phyloP scores from a whole-genome alignment of 1,140 invertebrate species.

The Zaprionus davidi region DNA sequence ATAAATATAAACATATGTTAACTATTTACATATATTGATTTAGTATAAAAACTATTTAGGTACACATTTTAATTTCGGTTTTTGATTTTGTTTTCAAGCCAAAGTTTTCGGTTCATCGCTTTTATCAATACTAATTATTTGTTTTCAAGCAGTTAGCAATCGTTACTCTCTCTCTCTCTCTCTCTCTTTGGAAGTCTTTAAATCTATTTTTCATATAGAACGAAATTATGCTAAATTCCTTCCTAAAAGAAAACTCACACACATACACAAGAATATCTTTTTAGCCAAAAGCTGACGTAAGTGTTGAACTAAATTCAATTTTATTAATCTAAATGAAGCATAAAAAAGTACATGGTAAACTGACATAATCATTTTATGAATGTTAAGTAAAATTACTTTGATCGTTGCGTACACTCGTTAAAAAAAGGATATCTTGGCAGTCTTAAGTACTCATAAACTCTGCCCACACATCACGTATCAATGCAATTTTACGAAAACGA shows the following conservation, averaged over 20 bases:
- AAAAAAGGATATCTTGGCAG: conserved; percentile 14
- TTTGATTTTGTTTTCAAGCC: conserved; percentile 16
- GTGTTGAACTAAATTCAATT: conserved; percentile 80
- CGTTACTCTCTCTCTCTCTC: conserved; percentile 46
- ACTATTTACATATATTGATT: conserved; percentile 34
- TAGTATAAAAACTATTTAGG: conserved; percentile 44
- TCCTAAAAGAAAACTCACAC: conserved; percentile 44
- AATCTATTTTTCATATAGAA: conserved; percentile 78
- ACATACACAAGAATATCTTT: conserved; percentile 50
- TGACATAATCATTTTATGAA: conserved; percentile 52
- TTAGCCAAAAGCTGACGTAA: conserved; percentile 75
- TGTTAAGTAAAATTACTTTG: conserved; percentile 74
- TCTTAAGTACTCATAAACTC: not conserved
- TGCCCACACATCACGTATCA: conserved; percentile 40
- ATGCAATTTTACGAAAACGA: conserved; percentile 67
- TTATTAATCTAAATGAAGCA: conserved; percentile 65
- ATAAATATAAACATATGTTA: conserved; percentile 36
- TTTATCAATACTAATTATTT: conserved; percentile 60
- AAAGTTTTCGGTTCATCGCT: conserved; percentile 58
- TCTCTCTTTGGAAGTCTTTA: conserved; percentile 46
- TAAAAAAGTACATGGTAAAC: conserved; percentile 49
- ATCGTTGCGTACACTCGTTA: conserved; percentile 30
- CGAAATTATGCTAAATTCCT: conserved; percentile 82
- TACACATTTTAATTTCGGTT: conserved; percentile 31
- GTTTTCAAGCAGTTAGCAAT: conserved; percentile 70